Percentiles rank a stretch among this genome's conserved stretches.
phyloP scores from a whole-genome alignment of 1,140 invertebrate species.

The Eulimnadia texana region DNA sequence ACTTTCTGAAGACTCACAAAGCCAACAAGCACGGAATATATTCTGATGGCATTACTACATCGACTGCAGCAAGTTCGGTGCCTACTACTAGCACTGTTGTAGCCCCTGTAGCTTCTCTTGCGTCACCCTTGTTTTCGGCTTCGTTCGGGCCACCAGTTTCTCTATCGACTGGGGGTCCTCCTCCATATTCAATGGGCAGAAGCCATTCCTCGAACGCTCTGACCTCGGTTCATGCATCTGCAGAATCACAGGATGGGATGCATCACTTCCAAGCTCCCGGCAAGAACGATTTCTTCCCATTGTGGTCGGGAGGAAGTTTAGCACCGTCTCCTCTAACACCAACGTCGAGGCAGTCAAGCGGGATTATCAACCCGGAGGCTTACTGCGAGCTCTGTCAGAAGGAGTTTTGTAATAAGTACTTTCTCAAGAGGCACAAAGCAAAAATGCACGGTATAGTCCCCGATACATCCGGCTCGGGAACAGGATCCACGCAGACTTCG shows the following conservation, averaged over 20 bases:
- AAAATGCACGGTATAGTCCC: constrained; percentile 37
- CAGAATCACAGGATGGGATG: constrained; percentile 23
- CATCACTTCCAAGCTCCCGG: background rate
- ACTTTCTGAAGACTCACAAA: constrained; percentile 95
- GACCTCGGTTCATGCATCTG: constrained; percentile 19
- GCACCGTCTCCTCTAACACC: background rate
- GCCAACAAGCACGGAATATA: constrained; percentile 83
- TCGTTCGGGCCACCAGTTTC: constrained; percentile 15
- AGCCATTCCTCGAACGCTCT: constrained; percentile 7
- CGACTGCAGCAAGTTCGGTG: background rate
- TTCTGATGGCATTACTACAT: constrained; percentile 18
- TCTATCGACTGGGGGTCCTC: constrained; percentile 13
- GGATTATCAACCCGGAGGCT: constrained; percentile 26
- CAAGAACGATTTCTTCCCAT: background rate
- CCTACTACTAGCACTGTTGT: constrained; percentile 11
- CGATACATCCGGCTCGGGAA: constrained; percentile 18
- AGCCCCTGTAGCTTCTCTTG: constrained; percentile 14
- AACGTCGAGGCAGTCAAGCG: background rate
- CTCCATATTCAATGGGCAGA: background rate
- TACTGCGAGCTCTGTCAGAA: constrained; percentile 46
- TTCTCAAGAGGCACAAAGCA: constrained; percentile 45
- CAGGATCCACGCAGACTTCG: constrained; percentile 5
- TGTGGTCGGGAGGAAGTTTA: constrained; percentile 2
- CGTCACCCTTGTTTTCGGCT: constrained; percentile 10
- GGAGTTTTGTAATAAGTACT: constrained; percentile 57